phyloP scores from a whole-genome alignment of 53 echinoderm and acorn worm species.

The Actinopyga echinites region DNA sequence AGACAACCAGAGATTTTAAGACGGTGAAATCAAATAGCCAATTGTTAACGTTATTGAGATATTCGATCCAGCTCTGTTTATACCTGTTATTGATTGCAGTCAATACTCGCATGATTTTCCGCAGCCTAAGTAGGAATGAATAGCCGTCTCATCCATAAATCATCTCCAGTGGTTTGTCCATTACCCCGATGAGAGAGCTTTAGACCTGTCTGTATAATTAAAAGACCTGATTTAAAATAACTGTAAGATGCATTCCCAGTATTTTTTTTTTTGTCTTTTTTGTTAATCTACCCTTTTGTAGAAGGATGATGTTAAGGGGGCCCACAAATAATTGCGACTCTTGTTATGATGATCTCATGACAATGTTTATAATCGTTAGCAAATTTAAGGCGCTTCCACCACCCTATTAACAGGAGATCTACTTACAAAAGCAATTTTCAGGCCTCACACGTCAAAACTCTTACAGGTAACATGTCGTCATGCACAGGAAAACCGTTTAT shows the following conservation, averaged over 20 bases:
- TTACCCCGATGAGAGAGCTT: background rate
- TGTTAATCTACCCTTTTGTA: background rate
- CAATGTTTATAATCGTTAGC: conserved; percentile 12
- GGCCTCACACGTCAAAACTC: too few relatives aligned
- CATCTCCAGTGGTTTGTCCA: conserved; percentile 1
- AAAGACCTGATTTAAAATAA: conserved; percentile 12
- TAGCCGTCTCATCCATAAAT: background rate
- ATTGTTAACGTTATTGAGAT: conserved; percentile 38
- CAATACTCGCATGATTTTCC: conserved; percentile 3
- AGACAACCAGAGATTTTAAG: conserved; percentile 28
- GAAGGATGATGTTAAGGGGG: background rate
- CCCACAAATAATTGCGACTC: background rate
- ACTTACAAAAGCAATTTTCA: too few relatives aligned
- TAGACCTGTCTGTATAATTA: conserved; percentile 19
- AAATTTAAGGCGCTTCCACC: background rate
- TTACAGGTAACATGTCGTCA: too few relatives aligned
- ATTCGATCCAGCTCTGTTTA: conserved; percentile 27
- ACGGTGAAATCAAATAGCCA: conserved; percentile 33
- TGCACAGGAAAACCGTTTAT: too few relatives aligned
- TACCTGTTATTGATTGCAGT: conserved; percentile 28
- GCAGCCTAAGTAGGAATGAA: background rate
- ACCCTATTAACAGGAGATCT: too few relatives aligned
- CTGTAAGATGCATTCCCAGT: background rate
- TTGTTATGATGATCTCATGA: background rate
- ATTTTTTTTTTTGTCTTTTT: background rate